Evolutionary conservation across 2,113 vertebrate species (phyloP).

Genomic region (Anguilla rostrata): DNA sequence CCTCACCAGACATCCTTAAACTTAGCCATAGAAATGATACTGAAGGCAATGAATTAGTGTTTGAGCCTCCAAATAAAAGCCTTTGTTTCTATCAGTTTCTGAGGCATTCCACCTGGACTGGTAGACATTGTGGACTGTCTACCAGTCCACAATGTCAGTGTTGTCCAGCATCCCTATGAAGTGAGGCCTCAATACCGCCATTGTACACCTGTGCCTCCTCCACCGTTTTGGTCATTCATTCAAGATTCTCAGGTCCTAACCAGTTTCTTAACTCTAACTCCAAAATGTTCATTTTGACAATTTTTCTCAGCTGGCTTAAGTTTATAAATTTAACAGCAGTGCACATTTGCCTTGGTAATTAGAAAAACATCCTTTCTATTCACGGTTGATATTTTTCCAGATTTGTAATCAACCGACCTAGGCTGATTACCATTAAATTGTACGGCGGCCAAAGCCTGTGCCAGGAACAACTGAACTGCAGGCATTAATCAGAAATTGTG

Average conservation of each 20-base stretch:
- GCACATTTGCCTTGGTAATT: not conserved
- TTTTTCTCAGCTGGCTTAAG: not conserved
- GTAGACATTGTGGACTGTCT: not conserved
- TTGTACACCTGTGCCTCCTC: not conserved
- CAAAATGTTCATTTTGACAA: not conserved
- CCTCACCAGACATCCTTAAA: not conserved
- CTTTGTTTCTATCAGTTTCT: not conserved
- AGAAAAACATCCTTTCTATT: not conserved
- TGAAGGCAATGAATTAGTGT: slow-evolving; percentile 1
- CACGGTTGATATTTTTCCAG: not conserved
- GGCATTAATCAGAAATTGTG: slow-evolving; percentile 18
- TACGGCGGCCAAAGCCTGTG: not conserved
- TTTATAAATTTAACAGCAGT: not conserved
- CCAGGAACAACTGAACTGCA: slow-evolving; percentile 3
- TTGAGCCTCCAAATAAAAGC: not conserved
- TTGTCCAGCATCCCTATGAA: not conserved
- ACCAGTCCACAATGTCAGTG: not conserved
- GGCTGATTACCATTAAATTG: slow-evolving; percentile 20
- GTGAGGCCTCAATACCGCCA: not conserved
- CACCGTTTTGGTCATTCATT: not conserved
- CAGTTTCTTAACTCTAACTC: too few relatives aligned
- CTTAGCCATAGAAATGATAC: not conserved
- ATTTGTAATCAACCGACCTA: slow-evolving; percentile 8
- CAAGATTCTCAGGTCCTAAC: not conserved
- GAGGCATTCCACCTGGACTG: not conserved